Base-by-base conservation (phyloP, 2,113 vertebrate genomes). In the Lycocorax pyrrhopterus region DNA sequence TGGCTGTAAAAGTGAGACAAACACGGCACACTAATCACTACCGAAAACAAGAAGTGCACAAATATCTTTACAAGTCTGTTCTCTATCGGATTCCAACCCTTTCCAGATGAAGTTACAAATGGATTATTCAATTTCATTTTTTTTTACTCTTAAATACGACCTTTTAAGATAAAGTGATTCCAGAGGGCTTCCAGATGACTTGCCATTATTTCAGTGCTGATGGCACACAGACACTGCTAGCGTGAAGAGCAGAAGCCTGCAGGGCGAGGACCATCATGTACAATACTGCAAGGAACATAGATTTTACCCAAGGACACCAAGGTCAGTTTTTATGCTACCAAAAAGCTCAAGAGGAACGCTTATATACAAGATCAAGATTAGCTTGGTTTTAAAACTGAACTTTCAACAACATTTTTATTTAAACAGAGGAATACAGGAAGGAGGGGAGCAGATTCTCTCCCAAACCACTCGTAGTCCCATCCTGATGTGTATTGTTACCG, bases 31-130 rank as follows among this genome's bases (percentile, higher is more conserved):
- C 68, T 90, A 81, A 89, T 84, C 85, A 78, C 68, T 62, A n/a
- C 43, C 64, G 49, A 67, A 76, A 96, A 87, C 23, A 47, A 88
- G 89, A 53, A 94, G 76, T 4, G 20, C 87, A 41, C 49, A 67
- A 84, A 67, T 74, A 71, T 79, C 86, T 91, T 88, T 56, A 88
- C 59, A 75, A 12, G 53, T 79, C 90, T 84, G 87, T 69, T 96
- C 88, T 92, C 86, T 76, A 53, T 72, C 2, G 15, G 46, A 88
- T 92, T 93, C 87, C 78, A 89, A 56, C 68, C 47, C 72, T 71
- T 96, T 87, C 92, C 84, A 94, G 85, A 94, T 86, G 60, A 96
- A 95, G 87, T 58, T 96, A 88, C 80, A 94, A 95, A 96, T 74
- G 41, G 76, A 75, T 92, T 89, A 59, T 86, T 86, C 23, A 1